These are phyloP conservation scores for Campopleginae sp. DNA, from an alignment of 2,888 invertebrate genomes.

Conservation along the genomic window DNA sequence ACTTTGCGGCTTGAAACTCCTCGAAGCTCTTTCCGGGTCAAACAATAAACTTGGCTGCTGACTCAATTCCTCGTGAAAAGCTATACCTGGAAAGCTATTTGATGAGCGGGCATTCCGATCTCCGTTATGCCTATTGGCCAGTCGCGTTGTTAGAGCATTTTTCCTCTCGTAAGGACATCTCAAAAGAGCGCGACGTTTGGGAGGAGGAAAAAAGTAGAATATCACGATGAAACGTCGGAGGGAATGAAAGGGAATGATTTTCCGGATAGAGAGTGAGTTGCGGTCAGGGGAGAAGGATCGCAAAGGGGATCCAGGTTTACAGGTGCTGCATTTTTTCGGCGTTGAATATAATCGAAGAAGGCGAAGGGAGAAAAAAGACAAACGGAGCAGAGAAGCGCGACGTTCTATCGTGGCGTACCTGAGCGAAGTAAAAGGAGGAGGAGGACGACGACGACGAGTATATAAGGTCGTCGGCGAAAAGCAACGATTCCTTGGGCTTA, in stretches of 20 bases:
- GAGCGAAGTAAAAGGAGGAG: slow-evolving; percentile 18
- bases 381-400: not conserved
- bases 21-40: slow-evolving; percentile 4
- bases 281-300: slow-evolving; percentile 44
- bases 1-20: not conserved
- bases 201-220: not conserved
- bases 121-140: not conserved
- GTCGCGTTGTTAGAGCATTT: not conserved
- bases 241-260: slow-evolving; percentile 51
- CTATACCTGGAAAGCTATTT: not conserved
- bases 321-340: slow-evolving; percentile 57
- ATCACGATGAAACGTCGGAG: slow-evolving; percentile 18
- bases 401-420: slow-evolving; percentile 31
- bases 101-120: slow-evolving; percentile 21
- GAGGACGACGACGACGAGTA: slow-evolving; percentile 15
- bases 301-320: slow-evolving; percentile 35
- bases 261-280: slow-evolving; percentile 59
- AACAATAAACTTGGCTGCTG: slow-evolving; percentile 30
- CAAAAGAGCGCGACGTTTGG: not conserved
- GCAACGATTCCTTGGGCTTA: slow-evolving; percentile 61
- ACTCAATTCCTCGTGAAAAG: slow-evolving; percentile 20
- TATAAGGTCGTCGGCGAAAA: slow-evolving; percentile 54
- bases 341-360: slow-evolving; percentile 19
- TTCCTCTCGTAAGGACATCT: slow-evolving; percentile 1
- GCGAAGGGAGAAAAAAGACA: not conserved